These are phyloP conservation scores for Phataginus tricuspis DNA, from an alignment of 2,797 vertebrate genomes.

Conservation along the genomic window DNA sequence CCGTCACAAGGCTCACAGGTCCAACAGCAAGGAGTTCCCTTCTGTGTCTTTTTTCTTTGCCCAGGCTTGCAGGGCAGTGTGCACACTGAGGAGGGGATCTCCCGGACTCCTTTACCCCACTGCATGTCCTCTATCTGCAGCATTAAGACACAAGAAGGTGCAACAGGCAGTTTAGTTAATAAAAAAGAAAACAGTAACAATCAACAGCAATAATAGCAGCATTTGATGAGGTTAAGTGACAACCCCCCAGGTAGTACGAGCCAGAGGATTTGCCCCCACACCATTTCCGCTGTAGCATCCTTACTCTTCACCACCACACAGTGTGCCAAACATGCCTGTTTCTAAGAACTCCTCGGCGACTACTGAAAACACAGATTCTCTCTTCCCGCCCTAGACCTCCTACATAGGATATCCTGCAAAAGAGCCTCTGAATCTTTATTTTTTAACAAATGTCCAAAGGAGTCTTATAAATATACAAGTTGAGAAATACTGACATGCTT, in stretches of 20 bases:
- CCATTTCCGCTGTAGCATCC: too few species aligned
- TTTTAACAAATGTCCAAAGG: not conserved
- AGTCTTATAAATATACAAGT: not conserved
- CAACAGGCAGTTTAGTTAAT: conserved; percentile 8
- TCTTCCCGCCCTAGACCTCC: not conserved
- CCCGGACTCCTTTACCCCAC: conserved; percentile 93
- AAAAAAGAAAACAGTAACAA: not conserved
- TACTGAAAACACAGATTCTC: not conserved
- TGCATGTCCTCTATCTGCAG: conserved; percentile 97
- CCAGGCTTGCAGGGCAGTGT: conserved; percentile 95
- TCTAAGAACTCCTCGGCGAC: not conserved
- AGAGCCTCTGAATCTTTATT: not conserved
- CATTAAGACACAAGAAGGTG: conserved; percentile 45
- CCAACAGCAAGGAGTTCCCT: conserved; percentile 98
- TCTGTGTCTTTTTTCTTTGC: conserved; percentile 97
- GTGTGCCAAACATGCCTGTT: not conserved
- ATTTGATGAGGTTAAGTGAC: fast-evolving
- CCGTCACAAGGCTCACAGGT: conserved; percentile 97
- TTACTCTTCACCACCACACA: fast-evolving
- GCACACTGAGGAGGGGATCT: conserved; percentile 95
- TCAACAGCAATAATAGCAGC: not conserved
- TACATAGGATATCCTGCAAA: not conserved
- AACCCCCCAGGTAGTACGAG: not conserved
- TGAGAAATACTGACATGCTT: not conserved
- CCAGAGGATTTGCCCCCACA: too few species aligned